Conservation (phyloP, 1,140 invertebrate genomes). For the Macrotrachela quadricornifera region DNA sequence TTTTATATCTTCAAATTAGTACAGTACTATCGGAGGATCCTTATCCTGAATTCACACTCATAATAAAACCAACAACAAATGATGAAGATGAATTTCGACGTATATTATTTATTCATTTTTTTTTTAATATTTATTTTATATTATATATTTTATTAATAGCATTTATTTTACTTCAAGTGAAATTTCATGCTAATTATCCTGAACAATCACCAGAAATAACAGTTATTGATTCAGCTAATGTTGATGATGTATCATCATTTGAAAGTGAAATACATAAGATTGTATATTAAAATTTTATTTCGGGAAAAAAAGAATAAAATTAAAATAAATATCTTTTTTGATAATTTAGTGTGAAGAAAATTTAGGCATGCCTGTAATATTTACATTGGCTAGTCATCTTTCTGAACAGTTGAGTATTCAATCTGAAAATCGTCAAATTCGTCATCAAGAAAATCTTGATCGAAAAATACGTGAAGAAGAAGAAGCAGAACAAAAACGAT, state of each 20-base stretch:
- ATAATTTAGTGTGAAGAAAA: conserved; percentile 39
- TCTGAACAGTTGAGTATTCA: conserved; percentile 42
- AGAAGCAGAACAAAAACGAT: conserved; percentile 72
- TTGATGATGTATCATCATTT: conserved; percentile 42
- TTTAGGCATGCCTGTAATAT: conserved; percentile 87
- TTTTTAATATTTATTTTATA: background rate
- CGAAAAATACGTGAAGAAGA: conserved; percentile 39
- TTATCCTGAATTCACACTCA: no score
- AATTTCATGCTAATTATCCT: conserved; percentile 63
- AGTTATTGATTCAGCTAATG: conserved; percentile 53
- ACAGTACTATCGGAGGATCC: background rate
- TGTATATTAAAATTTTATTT: no score
- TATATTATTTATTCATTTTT: no score
- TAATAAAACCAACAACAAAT: no score
- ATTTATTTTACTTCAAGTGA: conserved; percentile 49
- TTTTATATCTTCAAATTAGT: background rate
- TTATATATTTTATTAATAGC: conserved; percentile 13
- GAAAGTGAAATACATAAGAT: no score
- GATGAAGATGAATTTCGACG: no score
- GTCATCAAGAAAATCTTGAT: conserved; percentile 45
- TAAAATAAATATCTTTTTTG: no score
- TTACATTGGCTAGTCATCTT: conserved; percentile 69
- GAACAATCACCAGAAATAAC: conserved; percentile 59
- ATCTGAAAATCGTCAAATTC: conserved; percentile 46
- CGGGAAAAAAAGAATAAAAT: no score